Base-by-base conservation (phyloP, 2,888 invertebrate genomes). In the Netelia virgata region DNA sequence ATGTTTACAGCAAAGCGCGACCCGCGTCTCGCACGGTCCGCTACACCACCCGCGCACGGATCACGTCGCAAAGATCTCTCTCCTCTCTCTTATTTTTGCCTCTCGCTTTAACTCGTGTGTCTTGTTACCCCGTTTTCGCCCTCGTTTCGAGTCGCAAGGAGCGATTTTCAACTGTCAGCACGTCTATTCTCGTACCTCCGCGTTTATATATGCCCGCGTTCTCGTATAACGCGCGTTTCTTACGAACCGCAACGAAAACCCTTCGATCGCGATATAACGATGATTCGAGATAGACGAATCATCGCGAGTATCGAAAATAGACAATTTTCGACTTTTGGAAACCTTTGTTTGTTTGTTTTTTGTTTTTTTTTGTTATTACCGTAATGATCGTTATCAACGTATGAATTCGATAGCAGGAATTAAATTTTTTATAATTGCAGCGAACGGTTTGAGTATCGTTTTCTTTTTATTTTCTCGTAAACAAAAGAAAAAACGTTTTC, bases 1-100 rank as follows among this genome's bases (percentile, higher is more conserved):
- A 91, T 95, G 94, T 94, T 94, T 94, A 94, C 94, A 94, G 50
- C 78, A 82, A 75, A 69, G 90, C 92, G 92, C 83, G 85, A 86
- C 84, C 82, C 81, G 80, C 76, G 84, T 85, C 92, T 92, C 69
- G 20, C 90, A 78, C 90, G 79, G 88, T 86, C 88, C 88, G 88
- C 88, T 88, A 87, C 82, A 83, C 83, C 83, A 86, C 83, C 82
- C 57, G 77, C 57, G 77, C 64, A 68, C 72, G 53, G 74, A 75
- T 84, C 84, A 55, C 79, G 79, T 81, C 79, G 77, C 83, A 66
- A 66, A 55, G 75, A 57, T 78, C 74, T 74, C 50, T 72, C 74
- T 74, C 41, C 70, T 79, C 68, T 36, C 66, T 63, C 53, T 41
- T 63, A 23, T 43, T 63, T n/a, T 66, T 74, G 68, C 61, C 69